Evolutionary conservation across 2,113 vertebrate genomes (phyloP), one percentile per base, ranked within the genome.

Genomic region (Chionodraco myersi): DNA sequence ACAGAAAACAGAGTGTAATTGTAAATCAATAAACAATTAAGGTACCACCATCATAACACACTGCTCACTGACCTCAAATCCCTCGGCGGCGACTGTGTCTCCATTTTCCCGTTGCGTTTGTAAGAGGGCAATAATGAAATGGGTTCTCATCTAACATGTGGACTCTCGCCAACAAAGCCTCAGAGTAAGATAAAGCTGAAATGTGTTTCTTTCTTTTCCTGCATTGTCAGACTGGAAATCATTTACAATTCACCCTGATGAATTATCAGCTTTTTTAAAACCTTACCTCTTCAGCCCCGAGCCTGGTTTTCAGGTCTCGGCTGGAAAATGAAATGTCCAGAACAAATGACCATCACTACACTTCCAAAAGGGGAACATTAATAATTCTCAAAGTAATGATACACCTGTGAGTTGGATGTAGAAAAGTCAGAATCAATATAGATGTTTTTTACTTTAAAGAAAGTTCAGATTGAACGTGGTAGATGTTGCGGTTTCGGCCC

Each of bases 11-110:
- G 67, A 70, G 53, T 82, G 86, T 88, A 88, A 90, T 89, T 91
- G 89, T 85, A 89, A 91, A 93, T 93, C 90, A 84, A 92, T 93
- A 91, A 91, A 91, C 89, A 90, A 87, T 93, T 89, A 91, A 79
- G 77, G 73, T 23, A 72, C 58, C 67, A 44, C 68, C 70, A 62
- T 91, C 83, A 89, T 90, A 89, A 87, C 86, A 84, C 77, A 80
- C 80, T 81, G 75, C 81, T 86, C 30, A 84, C 83, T 88, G 87
- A 89, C 86, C 86, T 89, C 84, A 87, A 82, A 87, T 90, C 89
- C 88, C 83, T 71, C 14, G n/a, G 63, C 21, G 52, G 48, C n/a
- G 51, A 61, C 70, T 58, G 74, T 51, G 79, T 85, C 84, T 91
- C 86, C 77, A 72, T 81, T 87, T 86, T 71, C 77, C 61, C 16